Conservation (phyloP, 1,140 invertebrate species). For the Aphaenogaster ashmeadi region DNA sequence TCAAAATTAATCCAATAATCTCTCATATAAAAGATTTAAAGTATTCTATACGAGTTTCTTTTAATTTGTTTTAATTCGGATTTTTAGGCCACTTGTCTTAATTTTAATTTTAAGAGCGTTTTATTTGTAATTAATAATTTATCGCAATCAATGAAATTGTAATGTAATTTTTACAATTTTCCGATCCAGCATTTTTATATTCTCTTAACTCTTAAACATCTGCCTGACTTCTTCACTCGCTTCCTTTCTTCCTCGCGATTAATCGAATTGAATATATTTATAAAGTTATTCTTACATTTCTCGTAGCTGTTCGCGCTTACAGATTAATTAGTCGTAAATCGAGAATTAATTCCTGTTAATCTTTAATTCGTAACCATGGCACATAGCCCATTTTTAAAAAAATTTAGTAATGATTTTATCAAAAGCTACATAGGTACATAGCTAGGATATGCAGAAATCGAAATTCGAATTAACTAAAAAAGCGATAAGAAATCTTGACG, state of each 20-base stretch:
- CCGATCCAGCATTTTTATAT: background rate
- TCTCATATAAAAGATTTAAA: background rate
- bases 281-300: background rate
- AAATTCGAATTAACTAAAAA: conserved; percentile 73
- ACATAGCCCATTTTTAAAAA: background rate
- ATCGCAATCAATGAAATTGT: background rate
- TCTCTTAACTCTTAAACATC: background rate
- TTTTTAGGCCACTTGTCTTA: background rate
- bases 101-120: background rate
- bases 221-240: background rate
- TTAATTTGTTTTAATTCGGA: background rate
- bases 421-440: background rate
- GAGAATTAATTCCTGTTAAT: background rate
- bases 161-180: background rate
- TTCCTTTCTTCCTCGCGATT: background rate
- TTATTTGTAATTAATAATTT: background rate
- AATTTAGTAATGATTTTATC: background rate
- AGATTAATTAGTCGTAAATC: background rate
- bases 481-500: conserved; percentile 66
- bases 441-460: conserved; percentile 59
- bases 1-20: background rate
- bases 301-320: background rate
- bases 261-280: background rate
- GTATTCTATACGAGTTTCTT: background rate
- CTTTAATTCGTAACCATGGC: background rate